Percentiles rank a stretch among this genome's conserved stretches.
phyloP scores from a whole-genome alignment of 2,888 invertebrate species.

The Caenorhabditis sp. region DNA sequence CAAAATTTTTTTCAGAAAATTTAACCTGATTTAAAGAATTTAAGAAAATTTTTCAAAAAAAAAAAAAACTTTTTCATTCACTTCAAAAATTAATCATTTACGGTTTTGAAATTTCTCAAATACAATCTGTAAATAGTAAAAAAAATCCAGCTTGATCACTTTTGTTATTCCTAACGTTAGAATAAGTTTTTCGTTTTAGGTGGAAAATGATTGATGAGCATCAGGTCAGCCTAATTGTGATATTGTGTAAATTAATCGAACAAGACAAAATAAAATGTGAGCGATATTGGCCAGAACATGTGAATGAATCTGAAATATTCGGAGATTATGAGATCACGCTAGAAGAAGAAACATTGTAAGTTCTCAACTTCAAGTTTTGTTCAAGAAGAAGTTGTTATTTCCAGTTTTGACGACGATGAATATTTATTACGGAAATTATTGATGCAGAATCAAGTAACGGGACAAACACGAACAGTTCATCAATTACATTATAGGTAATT shows the following conservation, averaged over 20 bases:
- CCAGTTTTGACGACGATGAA: slow-evolving; percentile 41
- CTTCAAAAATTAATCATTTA: too few relatives aligned
- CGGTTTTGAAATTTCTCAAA: too few relatives aligned
- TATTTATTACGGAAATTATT: slow-evolving; percentile 51
- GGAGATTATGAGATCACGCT: slow-evolving; percentile 52
- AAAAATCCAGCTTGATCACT: not conserved
- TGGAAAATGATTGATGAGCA: slow-evolving; percentile 66
- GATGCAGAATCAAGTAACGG: slow-evolving; percentile 45
- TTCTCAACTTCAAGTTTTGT: not conserved
- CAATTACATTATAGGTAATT: slow-evolving; percentile 60
- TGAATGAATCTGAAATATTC: slow-evolving; percentile 46
- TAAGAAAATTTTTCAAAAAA: too few relatives aligned
- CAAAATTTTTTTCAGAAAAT: too few relatives aligned
- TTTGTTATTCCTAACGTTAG: not conserved
- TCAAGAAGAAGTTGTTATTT: not conserved
- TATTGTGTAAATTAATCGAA: slow-evolving; percentile 64
- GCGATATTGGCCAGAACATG: slow-evolving; percentile 57
- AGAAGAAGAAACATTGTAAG: slow-evolving; percentile 49
- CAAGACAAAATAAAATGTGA: slow-evolving; percentile 60
- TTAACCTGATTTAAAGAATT: too few relatives aligned
- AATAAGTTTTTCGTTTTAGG: slow-evolving; percentile 23
- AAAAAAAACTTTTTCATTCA: too few relatives aligned
- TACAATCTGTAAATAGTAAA: not conserved
- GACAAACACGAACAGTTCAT: slow-evolving; percentile 38
- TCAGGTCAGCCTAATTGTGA: slow-evolving; percentile 52